Evolutionary conservation across 2,113 vertebrate genomes (phyloP).

Genomic region (Tichodroma muraria): DNA sequence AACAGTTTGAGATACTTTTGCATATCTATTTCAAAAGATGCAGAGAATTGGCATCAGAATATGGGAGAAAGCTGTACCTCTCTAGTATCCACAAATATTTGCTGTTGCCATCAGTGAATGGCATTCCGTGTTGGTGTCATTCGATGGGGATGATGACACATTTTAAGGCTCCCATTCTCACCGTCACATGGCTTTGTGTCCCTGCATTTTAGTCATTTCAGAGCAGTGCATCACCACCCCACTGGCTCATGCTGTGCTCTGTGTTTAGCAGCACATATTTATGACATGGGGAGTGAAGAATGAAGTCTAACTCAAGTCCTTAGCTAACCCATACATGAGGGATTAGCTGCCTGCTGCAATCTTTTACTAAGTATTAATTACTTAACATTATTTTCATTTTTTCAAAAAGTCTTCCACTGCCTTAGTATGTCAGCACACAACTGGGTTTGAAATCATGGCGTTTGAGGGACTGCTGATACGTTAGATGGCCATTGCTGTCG

Average conservation of each 20-base stretch:
- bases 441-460: not conserved
- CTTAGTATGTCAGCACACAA: not conserved
- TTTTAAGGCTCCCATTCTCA: not conserved
- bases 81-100: not conserved
- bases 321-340: conserved; percentile 41
- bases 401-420: not conserved
- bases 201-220: conserved; percentile 46
- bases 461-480: not conserved
- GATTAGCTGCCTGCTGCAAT: conserved; percentile 56
- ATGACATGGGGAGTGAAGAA: conserved; percentile 49
- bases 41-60: not conserved
- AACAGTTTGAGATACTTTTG: not conserved
- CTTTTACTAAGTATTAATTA: conserved; percentile 41
- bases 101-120: not conserved
- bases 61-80: not conserved
- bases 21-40: not conserved
- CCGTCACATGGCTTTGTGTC: not conserved
- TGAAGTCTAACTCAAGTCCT: conserved; percentile 54
- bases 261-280: conserved; percentile 43
- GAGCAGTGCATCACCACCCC: conserved; percentile 32
- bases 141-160: not conserved
- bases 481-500: rapidly evolving
- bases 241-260: not conserved
- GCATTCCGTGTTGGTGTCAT: not conserved
- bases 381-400: conserved; percentile 33